Base-by-base conservation (phyloP, 2,888 invertebrate species). In the Dyspetes luteomarginatus region DNA sequence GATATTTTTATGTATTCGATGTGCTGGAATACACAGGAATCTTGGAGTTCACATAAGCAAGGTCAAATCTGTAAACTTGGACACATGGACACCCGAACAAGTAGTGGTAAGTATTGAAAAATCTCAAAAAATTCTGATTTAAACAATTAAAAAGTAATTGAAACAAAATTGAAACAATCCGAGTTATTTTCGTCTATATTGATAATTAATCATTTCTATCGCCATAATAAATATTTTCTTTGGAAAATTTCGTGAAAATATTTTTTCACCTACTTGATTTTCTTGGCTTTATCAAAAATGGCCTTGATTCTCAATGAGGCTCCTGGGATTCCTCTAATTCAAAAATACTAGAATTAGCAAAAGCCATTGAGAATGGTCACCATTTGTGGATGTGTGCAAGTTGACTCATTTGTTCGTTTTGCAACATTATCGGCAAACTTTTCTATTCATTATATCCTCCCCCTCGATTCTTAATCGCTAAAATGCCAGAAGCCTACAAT, bases 81-180 rank as follows among this genome's bases (percentile, higher is more conserved):
- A 99, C 93, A 95, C 98, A 48, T 99, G 99, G 99, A 98, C 98
- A 5, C 97, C 98, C 0, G 99, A 99, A 91, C 99, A 99, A 95
- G 97, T 98, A 84, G 97, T 96, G 89, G 95, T 95, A 92, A 93
- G 94, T n/a, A n/a, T n/a, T n/a, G n/a, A n/a, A n/a, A n/a, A n/a
- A n/a, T n/a, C n/a, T n/a, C n/a, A n/a, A n/a, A n/a, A n/a, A n/a
- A n/a, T n/a, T n/a, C n/a, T n/a, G n/a, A n/a, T n/a, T n/a, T n/a
- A n/a, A n/a, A n/a, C n/a, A n/a, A n/a, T n/a, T n/a, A n/a, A n/a
- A n/a, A n/a, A n/a, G n/a, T n/a, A n/a, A n/a, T n/a, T n/a, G n/a
- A n/a, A n/a, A n/a, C n/a, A n/a, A n/a, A n/a, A n/a, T n/a, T n/a
- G n/a, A n/a, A n/a, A n/a, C n/a, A n/a, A n/a, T n/a, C n/a, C n/a